Percentiles rank a stretch among this genome's conserved stretches.
Conservation (phyloP, 2,888 invertebrate genomes). For the Macaria notata region DNA sequence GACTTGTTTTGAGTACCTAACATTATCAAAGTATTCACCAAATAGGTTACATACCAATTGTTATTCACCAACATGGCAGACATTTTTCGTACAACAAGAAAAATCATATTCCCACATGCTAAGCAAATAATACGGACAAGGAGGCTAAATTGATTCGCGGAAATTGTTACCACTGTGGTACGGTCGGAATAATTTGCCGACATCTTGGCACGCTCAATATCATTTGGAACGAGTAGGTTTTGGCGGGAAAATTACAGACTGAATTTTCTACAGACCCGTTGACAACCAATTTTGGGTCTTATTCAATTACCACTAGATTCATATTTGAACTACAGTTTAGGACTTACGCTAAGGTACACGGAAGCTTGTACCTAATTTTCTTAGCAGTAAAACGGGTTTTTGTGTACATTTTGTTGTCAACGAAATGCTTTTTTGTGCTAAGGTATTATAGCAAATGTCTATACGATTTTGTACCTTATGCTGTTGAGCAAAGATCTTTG, state of each 20-base stretch:
- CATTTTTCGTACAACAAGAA: too few species aligned
- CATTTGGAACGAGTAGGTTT: conserved; percentile 57
- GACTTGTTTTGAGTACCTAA: too few species aligned
- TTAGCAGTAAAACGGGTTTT: conserved; percentile 1
- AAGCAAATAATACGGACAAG: conserved; percentile 1
- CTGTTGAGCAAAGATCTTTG: too few species aligned
- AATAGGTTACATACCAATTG: too few species aligned
- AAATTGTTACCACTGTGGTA: conserved; percentile 49
- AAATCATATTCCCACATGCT: not conserved
- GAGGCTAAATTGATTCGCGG: conserved; percentile 11
- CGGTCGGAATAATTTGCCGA: conserved; percentile 41
- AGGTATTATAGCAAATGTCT: not conserved
- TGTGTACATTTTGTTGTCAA: not conserved
- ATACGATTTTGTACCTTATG: not conserved
- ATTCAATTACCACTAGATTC: not conserved
- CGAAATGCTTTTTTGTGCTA: not conserved
- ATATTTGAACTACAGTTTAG: conserved; percentile 5
- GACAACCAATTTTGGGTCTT: conserved; percentile 26
- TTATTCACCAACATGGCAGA: too few species aligned
- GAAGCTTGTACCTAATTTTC: conserved; percentile 2
- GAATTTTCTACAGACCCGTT: conserved; percentile 36
- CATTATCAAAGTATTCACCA: too few species aligned
- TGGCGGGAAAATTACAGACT: conserved; percentile 65
- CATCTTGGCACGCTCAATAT: conserved; percentile 61
- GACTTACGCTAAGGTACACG: not conserved